phyloP scores from a whole-genome alignment of 2,797 vertebrate genomes.

The Neosilurus hyrtlii region DNA sequence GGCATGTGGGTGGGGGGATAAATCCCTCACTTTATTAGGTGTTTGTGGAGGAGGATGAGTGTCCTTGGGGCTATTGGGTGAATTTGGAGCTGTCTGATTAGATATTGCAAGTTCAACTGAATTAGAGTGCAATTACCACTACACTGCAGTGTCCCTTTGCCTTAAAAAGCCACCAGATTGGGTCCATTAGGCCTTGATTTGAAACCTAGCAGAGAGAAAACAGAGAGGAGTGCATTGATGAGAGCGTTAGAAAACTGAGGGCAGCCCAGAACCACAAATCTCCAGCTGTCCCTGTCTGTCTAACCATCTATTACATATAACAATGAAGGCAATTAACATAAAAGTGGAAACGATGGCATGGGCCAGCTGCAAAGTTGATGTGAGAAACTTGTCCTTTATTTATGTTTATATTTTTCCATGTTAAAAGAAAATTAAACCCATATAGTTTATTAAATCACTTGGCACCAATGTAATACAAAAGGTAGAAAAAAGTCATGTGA shows the following conservation, averaged over 20 bases:
- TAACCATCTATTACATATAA: slow-evolving; percentile 49
- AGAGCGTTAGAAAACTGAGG: slow-evolving; percentile 33
- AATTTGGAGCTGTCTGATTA: slow-evolving; percentile 67
- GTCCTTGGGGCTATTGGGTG: slow-evolving; percentile 62
- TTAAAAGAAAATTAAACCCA: too few species aligned
- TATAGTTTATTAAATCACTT: too few species aligned
- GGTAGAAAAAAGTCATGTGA: too few species aligned
- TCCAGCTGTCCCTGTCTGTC: slow-evolving; percentile 40
- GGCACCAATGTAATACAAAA: too few species aligned
- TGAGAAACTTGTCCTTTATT: slow-evolving; percentile 8
- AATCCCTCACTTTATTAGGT: slow-evolving; percentile 62
- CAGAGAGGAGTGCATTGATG: slow-evolving; percentile 53
- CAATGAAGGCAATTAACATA: slow-evolving; percentile 41
- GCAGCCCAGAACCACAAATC: slow-evolving; percentile 39
- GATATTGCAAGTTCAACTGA: slow-evolving; percentile 66
- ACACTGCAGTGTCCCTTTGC: slow-evolving; percentile 60
- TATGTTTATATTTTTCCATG: not conserved
- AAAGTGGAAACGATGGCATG: slow-evolving; percentile 25
- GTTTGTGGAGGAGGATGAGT: slow-evolving; percentile 60
- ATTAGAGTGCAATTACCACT: slow-evolving; percentile 65
- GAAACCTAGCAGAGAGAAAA: slow-evolving; percentile 56
- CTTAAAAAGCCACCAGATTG: slow-evolving; percentile 64
- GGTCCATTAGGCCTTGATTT: slow-evolving; percentile 64
- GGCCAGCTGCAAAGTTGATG: slow-evolving; percentile 14
- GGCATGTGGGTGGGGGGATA: slow-evolving; percentile 47